Conservation (phyloP, 2,888 invertebrate genomes). For the Spilarctia lutea region DNA sequence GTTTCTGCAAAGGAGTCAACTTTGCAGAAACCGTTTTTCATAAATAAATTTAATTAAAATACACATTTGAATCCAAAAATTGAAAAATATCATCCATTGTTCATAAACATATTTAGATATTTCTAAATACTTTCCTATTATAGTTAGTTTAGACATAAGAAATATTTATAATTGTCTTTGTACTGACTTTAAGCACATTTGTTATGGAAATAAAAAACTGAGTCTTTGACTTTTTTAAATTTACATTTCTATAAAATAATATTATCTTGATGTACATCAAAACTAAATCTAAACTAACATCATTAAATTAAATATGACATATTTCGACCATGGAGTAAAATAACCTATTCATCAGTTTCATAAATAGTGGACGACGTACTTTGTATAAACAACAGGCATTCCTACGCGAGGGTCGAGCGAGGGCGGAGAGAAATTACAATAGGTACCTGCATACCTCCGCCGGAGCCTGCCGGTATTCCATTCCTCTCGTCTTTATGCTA, state of each 20-base stretch:
- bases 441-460: slow-evolving; percentile 52
- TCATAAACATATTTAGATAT: too few species aligned
- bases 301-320: not conserved
- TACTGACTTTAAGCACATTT: not conserved
- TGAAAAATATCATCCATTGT: too few species aligned
- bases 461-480: slow-evolving; percentile 48
- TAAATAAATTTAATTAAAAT: too few species aligned
- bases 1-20: too few species aligned
- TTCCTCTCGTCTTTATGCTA: slow-evolving; percentile 54
- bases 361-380: slow-evolving; percentile 45
- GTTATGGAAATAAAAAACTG: too few species aligned
- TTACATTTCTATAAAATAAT: not conserved
- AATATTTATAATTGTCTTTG: not conserved
- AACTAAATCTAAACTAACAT: too few species aligned
- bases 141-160: too few species aligned
- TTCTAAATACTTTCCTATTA: too few species aligned
- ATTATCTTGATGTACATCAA: too few species aligned
- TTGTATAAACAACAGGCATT: slow-evolving; percentile 53
- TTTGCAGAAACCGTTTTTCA: too few species aligned
- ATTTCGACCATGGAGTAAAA: not conserved
- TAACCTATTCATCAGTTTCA: slow-evolving; percentile 42
- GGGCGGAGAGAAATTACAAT: slow-evolving; percentile 50
- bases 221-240: not conserved
- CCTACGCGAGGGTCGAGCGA: slow-evolving; percentile 46
- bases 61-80: too few species aligned